Percentiles rank a stretch among this genome's conserved stretches.
These are phyloP conservation scores for Carettochelys insculpta DNA, from an alignment of 2,113 vertebrate species.

Conservation along the genomic window DNA sequence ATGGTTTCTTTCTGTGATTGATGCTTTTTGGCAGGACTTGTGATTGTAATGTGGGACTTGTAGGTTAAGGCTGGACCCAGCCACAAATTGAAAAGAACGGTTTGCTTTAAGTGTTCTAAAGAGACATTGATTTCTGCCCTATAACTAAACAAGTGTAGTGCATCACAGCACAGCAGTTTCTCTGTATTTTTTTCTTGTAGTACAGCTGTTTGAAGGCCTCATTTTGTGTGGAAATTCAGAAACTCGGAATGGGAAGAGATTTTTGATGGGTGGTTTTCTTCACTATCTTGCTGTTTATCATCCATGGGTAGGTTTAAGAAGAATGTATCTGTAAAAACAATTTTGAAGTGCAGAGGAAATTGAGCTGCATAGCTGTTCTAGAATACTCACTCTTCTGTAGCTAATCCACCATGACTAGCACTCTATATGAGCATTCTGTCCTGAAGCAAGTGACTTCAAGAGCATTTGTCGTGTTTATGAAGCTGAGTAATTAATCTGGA, in stretches of 20 bases:
- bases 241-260: neutral
- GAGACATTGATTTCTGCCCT: neutral
- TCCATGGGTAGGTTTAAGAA: neutral
- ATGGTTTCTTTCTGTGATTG: neutral
- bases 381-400: neutral
- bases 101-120: neutral
- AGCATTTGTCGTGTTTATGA: neutral
- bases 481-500: neutral
- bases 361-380: neutral
- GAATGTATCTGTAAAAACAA: neutral
- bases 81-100: slow-evolving; percentile 50
- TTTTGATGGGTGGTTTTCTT: neutral
- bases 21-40: slow-evolving; percentile 24
- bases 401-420: too few species aligned
- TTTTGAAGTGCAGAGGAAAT: neutral
- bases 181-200: neutral
- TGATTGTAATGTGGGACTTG: neutral
- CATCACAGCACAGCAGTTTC: neutral
- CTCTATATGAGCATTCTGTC: neutral
- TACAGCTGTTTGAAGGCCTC: neutral
- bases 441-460: neutral
- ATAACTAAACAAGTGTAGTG: neutral
- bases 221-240: neutral
- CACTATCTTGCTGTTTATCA: neutral
- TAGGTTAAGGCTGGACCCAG: neutral